Base-by-base conservation (phyloP, 2,113 vertebrate species). In the Myiozetetes cayanensis region DNA sequence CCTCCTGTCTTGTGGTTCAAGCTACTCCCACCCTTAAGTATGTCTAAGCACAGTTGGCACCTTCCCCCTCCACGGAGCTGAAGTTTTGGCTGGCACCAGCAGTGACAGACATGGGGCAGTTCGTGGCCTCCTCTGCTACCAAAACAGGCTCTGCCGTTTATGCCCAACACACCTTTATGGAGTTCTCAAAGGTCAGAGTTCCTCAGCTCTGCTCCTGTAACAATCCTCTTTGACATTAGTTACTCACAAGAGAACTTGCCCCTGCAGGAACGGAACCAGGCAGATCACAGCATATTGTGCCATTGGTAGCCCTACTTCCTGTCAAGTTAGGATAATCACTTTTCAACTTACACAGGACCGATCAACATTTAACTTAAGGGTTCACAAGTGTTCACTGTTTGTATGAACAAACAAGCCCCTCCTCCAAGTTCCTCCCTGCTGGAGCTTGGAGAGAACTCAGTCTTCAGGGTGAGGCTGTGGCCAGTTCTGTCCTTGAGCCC, bases 281-380 rank as follows among this genome's bases (percentile, higher is more conserved):
- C 16, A 63, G 25, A 33, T 41, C 9, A 30, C 10, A 66, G 50
- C 21, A n/a, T 5, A 10, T 3, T 27, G 41, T 1, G 4, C 23
- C 5, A 1, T 0, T 8, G 5, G 25, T 4, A 37, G 23, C 39
- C 76, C 53, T 49, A 1, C 22, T 58, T 66, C 41, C 62, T 58
- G 5, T 10, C 14, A 12, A 74, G 9, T 28, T 8, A 71, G 30
- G 52, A 49, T n/a, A 65, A 23, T 58, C 3, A 1, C 41, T 79
- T 74, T 50, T 39, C 55, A 75, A 6, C 31, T 61, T 53, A 15
- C 0, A 44, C 8, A 53, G 35, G 9, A 23, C 4, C 27, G 43
- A 21, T 67, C 67, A 58, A 9, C 43, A 68, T 1, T 41, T 46
- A 44, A 22, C 58, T 27, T 41, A 15, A 44, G 14, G 12, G 55